Evolutionary conservation across 2,797 vertebrate genomes (phyloP).

Genomic region (Heterohyrax brucei): DNA sequence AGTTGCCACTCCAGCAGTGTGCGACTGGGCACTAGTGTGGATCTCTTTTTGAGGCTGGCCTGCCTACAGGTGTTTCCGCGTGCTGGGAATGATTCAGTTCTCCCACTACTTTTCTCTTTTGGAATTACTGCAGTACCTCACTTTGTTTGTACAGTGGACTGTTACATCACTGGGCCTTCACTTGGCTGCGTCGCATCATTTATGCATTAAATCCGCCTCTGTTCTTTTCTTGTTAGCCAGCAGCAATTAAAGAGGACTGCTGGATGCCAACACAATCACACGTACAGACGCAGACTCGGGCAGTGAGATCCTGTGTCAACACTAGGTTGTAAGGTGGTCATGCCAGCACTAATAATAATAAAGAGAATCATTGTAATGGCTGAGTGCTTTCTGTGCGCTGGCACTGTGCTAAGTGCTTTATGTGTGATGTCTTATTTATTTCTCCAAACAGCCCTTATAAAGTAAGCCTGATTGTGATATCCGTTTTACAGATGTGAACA

Average conservation of each 20-base stretch:
- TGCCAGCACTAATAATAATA: not conserved
- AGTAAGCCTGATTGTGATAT: not conserved
- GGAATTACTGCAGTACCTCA: not conserved
- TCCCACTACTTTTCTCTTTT: not conserved
- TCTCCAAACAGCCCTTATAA: not conserved
- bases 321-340: conserved; percentile 30
- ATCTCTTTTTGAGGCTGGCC: accelerated
- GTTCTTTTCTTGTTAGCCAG: conserved; percentile 74
- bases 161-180: conserved; percentile 72
- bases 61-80: not conserved
- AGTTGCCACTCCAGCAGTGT: not conserved
- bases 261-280: conserved; percentile 61
- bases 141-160: conserved; percentile 62
- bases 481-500: not conserved
- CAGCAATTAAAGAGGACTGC: conserved; percentile 75
- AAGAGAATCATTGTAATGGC: not conserved
- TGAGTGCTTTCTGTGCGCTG: not conserved
- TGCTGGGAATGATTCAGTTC: conserved; percentile 22
- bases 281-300: conserved; percentile 39
- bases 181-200: conserved; percentile 76
- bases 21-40: not conserved
- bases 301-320: conserved; percentile 67
- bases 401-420: not conserved
- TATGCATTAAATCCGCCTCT: conserved; percentile 75
- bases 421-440: not conserved